Evolutionary conservation across 2,113 vertebrate genomes (phyloP).

Genomic region (Tauraco erythrolophus): DNA sequence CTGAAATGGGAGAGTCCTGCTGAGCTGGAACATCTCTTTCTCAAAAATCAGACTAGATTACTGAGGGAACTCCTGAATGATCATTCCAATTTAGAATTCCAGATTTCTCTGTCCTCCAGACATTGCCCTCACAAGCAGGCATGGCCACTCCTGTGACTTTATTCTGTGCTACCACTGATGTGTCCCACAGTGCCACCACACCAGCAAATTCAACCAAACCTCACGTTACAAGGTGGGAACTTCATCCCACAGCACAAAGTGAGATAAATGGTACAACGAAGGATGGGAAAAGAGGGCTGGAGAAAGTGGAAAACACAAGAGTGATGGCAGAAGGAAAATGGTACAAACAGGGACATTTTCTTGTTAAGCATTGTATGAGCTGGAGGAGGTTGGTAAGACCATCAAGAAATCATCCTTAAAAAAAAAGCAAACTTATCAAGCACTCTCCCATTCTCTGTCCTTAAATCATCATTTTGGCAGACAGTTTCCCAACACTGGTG

Average conservation of each 20-base stretch:
- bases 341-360: neutral
- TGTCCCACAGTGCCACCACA: neutral
- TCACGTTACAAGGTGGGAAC: neutral
- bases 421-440: slow-evolving; percentile 12
- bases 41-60: neutral
- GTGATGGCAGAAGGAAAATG: neutral
- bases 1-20: neutral
- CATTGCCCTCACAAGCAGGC: neutral
- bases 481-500: neutral
- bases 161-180: neutral
- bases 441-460: neutral
- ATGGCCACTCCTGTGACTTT: neutral
- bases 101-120: neutral
- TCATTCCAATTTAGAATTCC: neutral
- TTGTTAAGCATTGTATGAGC: neutral
- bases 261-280: neutral
- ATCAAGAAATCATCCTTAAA: slow-evolving; percentile 29
- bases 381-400: neutral
- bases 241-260: neutral
- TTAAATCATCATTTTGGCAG: neutral
- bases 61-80: neutral
- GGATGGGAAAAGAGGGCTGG: neutral
- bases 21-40: neutral
- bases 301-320: neutral
- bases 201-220: neutral